Base-by-base conservation (phyloP, 2,113 vertebrate species). In the Siniperca knerii region DNA sequence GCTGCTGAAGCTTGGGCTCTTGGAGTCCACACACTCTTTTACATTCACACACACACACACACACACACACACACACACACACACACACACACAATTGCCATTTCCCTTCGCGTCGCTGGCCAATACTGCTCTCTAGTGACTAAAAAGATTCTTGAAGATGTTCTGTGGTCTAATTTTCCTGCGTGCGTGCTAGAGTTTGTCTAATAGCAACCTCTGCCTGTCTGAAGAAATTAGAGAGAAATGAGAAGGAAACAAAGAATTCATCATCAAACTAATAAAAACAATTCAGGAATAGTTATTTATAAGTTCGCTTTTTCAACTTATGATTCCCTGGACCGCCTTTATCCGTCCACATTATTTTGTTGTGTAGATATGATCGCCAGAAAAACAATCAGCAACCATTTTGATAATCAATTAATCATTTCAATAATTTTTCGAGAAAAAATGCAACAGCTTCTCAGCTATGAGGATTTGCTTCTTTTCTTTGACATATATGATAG, bases 111-210 rank as follows among this genome's bases (percentile, higher is more conserved):
- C 12, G 87, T 42, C 9, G 44, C 60, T 91, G 78, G 86, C 89
- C 87, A 92, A 89, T 68, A 86, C 93, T 94, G 92, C 93, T 84
- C 90, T 93, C 94, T 93, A 91, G 90, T 93, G 94, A 84, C 77
- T 5, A 13, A 48, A 83, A 71, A 29, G 21, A 48, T 37, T 74
- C 15, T 54, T 75, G 16, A 44, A 54, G 12, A 46, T 46, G 40
- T 57, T 29, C 6, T n/a, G 66, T 58, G 42, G 23, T 73, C 21
- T 68, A 0, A 83, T 57, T 70, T 52, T 54, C 3, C 29, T 29
- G 29, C 60, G 12, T 58, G 40, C 44, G 40, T 25, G 23, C 61
- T 16, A n/a, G 20, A 79, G 9, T 64, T 87, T 37, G 29, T 69
- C 15, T 40, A 37, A 62, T 2, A 21, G 8, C 37, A 13, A 25